A percentile compares a stretch with the other conserved stretches of the same genome.
Conservation (phyloP, 1,140 invertebrate species). For the Ceratosolen fusciceps region DNA sequence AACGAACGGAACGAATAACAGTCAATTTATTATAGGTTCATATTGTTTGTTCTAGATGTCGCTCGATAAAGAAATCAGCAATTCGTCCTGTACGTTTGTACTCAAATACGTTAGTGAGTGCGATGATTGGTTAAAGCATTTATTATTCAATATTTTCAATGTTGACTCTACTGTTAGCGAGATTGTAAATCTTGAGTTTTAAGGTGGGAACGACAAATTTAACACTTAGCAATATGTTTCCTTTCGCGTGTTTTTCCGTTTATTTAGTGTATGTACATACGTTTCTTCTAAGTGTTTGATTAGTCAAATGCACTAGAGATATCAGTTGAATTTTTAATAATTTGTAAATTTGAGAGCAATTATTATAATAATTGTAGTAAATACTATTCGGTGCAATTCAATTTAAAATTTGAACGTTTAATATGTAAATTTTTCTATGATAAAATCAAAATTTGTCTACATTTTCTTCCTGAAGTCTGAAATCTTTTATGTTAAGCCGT, state of each 20-base stretch:
- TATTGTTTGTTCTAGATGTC: slow-evolving; percentile 2
- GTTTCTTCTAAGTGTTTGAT: background rate
- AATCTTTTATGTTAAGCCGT: too few relatives aligned
- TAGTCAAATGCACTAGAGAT: background rate
- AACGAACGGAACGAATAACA: background rate
- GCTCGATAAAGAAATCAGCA: slow-evolving; percentile 32
- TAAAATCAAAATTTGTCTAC: too few relatives aligned
- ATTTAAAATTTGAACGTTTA: background rate
- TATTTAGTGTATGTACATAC: background rate
- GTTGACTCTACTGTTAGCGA: slow-evolving; percentile 23
- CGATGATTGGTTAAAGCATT: background rate
- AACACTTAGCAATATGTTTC: slow-evolving; percentile 21
- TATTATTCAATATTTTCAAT: slow-evolving; percentile 44
- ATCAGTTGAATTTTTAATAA: background rate
- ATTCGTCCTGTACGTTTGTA: background rate
- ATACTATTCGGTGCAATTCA: background rate
- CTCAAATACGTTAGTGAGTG: background rate
- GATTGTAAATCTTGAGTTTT: slow-evolving; percentile 32
- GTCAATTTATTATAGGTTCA: background rate
- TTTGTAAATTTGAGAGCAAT: background rate
- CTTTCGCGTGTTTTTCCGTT: background rate
- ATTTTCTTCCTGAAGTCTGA: too few relatives aligned
- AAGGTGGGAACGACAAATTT: slow-evolving; percentile 7
- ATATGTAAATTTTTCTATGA: too few relatives aligned
- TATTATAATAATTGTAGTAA: background rate